Evolutionary conservation across 2,797 vertebrate species (phyloP), one percentile per base, ranked within the genome.

Genomic region (Onychomys torridus): DNA sequence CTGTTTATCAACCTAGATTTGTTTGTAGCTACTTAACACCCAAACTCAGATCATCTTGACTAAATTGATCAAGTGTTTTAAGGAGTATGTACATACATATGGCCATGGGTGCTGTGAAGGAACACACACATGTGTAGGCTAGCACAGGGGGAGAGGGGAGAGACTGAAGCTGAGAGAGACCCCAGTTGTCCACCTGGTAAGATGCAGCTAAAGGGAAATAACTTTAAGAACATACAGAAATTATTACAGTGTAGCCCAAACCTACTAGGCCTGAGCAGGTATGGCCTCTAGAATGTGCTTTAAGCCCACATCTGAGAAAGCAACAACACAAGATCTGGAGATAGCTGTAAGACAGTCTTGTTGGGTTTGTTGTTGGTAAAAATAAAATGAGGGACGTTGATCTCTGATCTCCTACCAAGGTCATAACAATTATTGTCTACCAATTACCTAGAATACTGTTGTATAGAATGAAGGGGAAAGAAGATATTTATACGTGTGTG

Each of bases 371-470:
- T 71, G 43, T 86, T 86, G 49, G 32, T 84, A 46, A 84, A 83
- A 84, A 43, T 34, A 89, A 77, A 61, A 76, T 32, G 19, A 76
- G 19, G 27, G 29, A 77, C 11, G 7, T 34, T 93, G 34, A 4
- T 94, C 83, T 91, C 25, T 93, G 34, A 4, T 94, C 83, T 91
- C 25, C 59, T 94, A 55, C 95, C 34, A 94, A 94, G 21, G 13
- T 85, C 37, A 95, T 46, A 81, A 91, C 82, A 91, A 82, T 78
- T 10, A 16, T 43, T 32, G 91, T 89, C 11, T 94, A 81, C 81
- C 85, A 37, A 92, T 88, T 75, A 96, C 23, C 13, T 19, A 89
- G 13, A 92, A 92, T 85, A 73, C 43, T 77, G 37, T 65, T 89
- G 40, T 21, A 55, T 89, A 55, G 0, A 67, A 12, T 46, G 46